These are phyloP conservation scores for Bilobella aurantiaca DNA, from an alignment of 1,140 invertebrate species.

Conservation along the genomic window DNA sequence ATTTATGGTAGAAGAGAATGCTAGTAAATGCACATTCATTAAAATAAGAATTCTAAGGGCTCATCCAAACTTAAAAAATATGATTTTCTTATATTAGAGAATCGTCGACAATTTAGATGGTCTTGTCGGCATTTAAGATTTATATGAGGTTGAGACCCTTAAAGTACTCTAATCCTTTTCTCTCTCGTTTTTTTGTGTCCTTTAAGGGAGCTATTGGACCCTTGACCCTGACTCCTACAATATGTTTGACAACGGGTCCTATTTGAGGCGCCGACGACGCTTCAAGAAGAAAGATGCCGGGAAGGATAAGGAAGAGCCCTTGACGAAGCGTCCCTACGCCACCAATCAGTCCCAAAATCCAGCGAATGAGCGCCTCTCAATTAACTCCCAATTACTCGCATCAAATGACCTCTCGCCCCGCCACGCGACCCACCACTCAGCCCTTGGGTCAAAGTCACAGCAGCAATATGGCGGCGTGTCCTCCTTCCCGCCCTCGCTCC, in stretches of 20 bases:
- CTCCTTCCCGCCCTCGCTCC: slow-evolving; percentile 4
- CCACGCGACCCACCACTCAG: no score
- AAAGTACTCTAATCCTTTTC: not conserved
- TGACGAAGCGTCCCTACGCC: slow-evolving; percentile 56
- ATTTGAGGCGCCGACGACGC: slow-evolving; percentile 72
- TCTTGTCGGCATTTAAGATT: no score
- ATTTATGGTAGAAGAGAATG: no score
- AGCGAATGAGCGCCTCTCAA: not conserved
- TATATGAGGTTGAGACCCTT: no score
- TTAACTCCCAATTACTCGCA: not conserved
- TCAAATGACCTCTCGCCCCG: no score
- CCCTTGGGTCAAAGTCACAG: not conserved
- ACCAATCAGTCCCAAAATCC: not conserved
- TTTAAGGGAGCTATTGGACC: slow-evolving; percentile 21
- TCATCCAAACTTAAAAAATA: not conserved
- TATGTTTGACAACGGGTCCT: slow-evolving; percentile 98
- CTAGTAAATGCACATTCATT: no score
- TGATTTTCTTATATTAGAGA: no score
- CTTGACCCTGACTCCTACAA: slow-evolving; percentile 91
- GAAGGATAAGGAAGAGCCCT: slow-evolving; percentile 73
- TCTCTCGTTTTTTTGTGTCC: not conserved
- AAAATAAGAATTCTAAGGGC: no score
- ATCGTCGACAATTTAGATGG: no score
- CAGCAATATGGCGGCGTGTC: not conserved
- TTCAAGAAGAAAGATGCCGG: slow-evolving; percentile 94